A percentile compares a stretch with the other conserved stretches of the same genome.
Conservation (phyloP, 2,113 vertebrate genomes). For the Mixornis gularis region DNA sequence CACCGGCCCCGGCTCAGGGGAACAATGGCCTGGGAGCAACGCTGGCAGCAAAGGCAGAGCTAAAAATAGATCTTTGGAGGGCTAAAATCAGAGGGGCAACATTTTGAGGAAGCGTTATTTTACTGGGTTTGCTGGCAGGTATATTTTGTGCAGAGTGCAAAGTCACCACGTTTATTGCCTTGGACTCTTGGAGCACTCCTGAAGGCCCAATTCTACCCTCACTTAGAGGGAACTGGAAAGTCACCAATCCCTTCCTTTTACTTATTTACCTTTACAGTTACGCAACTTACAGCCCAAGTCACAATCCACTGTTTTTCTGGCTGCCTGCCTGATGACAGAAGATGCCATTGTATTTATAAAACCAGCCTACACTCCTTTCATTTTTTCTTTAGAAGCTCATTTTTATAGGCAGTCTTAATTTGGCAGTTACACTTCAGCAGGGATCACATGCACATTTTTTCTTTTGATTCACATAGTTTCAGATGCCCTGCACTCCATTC, state of each 20-base stretch:
- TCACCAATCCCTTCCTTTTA: background rate
- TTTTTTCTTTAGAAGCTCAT: background rate
- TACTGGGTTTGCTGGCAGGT: background rate
- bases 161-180: background rate
- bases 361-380: background rate
- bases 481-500: conserved; percentile 6
- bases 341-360: background rate
- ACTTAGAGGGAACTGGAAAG: background rate
- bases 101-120: background rate
- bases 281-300: background rate
- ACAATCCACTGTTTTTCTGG: background rate
- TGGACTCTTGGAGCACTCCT: background rate
- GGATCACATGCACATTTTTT: conserved; percentile 27
- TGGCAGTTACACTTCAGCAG: conserved; percentile 18
- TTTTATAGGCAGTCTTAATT: conserved; percentile 23
- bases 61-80: conserved; percentile 47
- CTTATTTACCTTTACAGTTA: background rate
- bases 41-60: conserved; percentile 3
- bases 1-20: background rate
- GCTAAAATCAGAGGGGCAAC: background rate
- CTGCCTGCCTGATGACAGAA: background rate
- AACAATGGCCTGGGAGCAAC: background rate
- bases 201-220: background rate
- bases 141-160: background rate
- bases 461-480: conserved; percentile 34